Evolutionary conservation across 2,113 vertebrate species (phyloP).

Genomic region (Morphnarchus princeps): DNA sequence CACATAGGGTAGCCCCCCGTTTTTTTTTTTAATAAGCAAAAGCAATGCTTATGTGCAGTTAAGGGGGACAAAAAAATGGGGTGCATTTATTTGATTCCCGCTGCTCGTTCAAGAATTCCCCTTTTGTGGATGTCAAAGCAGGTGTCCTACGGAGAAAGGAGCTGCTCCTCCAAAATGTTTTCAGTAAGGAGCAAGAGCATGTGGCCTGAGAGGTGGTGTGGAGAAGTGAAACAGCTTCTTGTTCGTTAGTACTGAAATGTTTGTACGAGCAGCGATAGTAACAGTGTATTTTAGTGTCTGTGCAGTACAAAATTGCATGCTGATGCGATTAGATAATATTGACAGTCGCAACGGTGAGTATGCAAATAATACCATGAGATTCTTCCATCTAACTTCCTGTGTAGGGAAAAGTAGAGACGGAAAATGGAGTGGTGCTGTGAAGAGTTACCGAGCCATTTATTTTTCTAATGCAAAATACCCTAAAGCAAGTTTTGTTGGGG

Average conservation of each 20-base stretch:
- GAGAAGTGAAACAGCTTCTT: neutral
- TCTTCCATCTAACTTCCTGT: neutral
- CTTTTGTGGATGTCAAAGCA: neutral
- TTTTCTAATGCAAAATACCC: neutral
- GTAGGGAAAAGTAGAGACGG: neutral
- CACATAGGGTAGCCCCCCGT: too few species aligned
- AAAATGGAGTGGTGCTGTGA: neutral
- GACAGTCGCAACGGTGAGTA: neutral
- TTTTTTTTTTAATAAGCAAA: neutral
- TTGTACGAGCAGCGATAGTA: neutral
- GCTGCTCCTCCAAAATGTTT: neutral
- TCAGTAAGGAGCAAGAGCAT: neutral
- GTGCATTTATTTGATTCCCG: neutral
- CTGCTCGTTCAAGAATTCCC: accelerated
- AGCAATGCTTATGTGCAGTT: neutral
- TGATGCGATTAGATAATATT: neutral
- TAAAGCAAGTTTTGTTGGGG: neutral
- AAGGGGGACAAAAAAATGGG: neutral
- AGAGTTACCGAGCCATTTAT: neutral
- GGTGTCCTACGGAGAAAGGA: neutral
- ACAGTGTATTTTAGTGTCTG: neutral
- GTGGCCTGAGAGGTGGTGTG: neutral
- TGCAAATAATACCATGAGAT: neutral
- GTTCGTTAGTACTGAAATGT: conserved; percentile 19
- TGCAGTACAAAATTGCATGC: neutral